Percentiles rank a stretch among this genome's conserved stretches.
phyloP scores from a whole-genome alignment of 2,888 invertebrate genomes.

The Cantharis lateralis region DNA sequence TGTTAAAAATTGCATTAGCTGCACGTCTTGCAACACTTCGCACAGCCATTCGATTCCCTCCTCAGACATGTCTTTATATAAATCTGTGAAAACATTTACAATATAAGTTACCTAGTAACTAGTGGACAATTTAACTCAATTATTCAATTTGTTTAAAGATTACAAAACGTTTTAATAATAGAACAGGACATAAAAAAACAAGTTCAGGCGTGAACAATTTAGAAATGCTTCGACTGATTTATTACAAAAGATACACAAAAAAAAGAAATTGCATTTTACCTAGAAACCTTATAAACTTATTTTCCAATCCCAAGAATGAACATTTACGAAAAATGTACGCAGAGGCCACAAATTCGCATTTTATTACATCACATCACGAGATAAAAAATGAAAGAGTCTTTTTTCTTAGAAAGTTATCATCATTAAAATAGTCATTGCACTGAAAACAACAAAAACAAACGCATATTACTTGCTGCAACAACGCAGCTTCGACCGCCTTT shows the following conservation, averaged over 20 bases:
- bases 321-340: neutral
- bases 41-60: conserved; percentile 80
- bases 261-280: neutral
- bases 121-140: neutral
- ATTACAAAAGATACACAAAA: neutral
- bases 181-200: neutral
- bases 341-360: neutral
- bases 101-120: neutral
- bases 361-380: neutral
- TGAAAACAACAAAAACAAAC: neutral
- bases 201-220: neutral
- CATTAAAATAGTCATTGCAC: neutral
- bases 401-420: neutral
- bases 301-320: neutral
- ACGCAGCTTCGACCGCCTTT: neutral
- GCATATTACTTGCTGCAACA: neutral
- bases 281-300: neutral
- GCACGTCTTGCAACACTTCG: conserved; percentile 85
- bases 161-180: neutral
- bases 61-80: conserved; percentile 47
- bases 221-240: neutral
- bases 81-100: neutral
- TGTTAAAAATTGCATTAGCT: conserved; percentile 88
- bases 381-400: neutral
- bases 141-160: neutral